phyloP scores from a whole-genome alignment of 2,888 invertebrate genomes.

The Epinotia bilunana region DNA sequence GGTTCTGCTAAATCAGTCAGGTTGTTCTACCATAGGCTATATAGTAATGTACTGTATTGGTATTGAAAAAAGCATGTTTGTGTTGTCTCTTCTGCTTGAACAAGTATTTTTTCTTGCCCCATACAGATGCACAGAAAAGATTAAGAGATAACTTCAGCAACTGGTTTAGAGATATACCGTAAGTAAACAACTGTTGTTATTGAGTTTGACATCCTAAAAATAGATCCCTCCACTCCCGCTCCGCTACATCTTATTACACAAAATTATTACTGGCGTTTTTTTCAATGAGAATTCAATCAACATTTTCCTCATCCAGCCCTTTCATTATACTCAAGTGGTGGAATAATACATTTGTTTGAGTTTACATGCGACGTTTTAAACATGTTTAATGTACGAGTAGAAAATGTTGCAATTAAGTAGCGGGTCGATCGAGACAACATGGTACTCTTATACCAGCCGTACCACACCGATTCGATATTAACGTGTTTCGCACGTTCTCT shows the following conservation, averaged over 20 bases:
- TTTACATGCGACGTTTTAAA: background rate
- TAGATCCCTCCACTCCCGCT: background rate
- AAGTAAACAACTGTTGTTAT: constrained; percentile 47
- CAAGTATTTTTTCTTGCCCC: constrained; percentile 53
- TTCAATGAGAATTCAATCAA: background rate
- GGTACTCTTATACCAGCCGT: too few relatives aligned
- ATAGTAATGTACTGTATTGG: background rate
- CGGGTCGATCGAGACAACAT: too few relatives aligned
- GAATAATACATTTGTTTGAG: background rate
- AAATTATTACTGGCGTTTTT: too few relatives aligned
- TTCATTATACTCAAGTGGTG: background rate
- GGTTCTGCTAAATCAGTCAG: too few relatives aligned
- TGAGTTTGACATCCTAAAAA: background rate
- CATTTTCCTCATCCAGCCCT: background rate
- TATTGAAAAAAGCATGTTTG: background rate
- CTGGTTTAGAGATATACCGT: constrained; percentile 63
- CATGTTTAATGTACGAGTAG: background rate
- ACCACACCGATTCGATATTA: too few relatives aligned
- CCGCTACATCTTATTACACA: background rate
- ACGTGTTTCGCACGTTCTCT: too few relatives aligned
- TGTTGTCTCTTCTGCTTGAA: background rate
- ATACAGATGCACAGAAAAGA: constrained; percentile 77
- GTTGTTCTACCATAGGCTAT: too few relatives aligned
- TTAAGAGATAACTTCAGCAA: constrained; percentile 74
- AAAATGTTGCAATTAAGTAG: too few relatives aligned